Conservation (phyloP, 2,797 vertebrate species). For the Hirundo rustica region DNA sequence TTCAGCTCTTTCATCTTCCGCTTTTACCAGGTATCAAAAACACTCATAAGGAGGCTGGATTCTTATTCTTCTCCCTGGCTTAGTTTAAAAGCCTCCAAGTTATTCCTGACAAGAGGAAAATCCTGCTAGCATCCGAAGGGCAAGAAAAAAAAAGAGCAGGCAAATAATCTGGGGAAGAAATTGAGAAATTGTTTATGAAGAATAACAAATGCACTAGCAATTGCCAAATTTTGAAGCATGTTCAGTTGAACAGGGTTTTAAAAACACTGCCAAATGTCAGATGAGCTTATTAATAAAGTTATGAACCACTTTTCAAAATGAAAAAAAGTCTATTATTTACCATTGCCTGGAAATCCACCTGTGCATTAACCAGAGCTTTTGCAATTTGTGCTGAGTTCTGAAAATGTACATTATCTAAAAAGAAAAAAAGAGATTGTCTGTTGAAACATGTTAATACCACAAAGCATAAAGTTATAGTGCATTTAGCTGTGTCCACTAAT, state of each 20-base stretch:
- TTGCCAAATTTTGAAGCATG: neutral
- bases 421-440: slow-evolving; percentile 48
- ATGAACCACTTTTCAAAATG: neutral
- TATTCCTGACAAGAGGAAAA: neutral
- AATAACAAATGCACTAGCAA: neutral
- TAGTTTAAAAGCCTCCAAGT: slow-evolving; percentile 3
- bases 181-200: neutral
- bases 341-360: slow-evolving; percentile 85
- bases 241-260: neutral
- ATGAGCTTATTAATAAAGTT: slow-evolving; percentile 4
- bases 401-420: slow-evolving; percentile 85
- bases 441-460: slow-evolving; percentile 66
- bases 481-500: slow-evolving; percentile 76
- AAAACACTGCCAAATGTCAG: neutral
- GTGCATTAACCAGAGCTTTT: slow-evolving; percentile 83
- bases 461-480: slow-evolving; percentile 69
- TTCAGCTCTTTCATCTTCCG: neutral
- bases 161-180: neutral
- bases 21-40: neutral
- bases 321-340: slow-evolving; percentile 71
- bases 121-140: neutral
- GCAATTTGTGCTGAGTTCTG: slow-evolving; percentile 85
- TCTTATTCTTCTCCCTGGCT: neutral
- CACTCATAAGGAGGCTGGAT: neutral
- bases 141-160: neutral